Evolutionary conservation across 1,140 invertebrate species (phyloP), one percentile per base, ranked within the genome.

Genomic region (Drosophila kepulauana): DNA sequence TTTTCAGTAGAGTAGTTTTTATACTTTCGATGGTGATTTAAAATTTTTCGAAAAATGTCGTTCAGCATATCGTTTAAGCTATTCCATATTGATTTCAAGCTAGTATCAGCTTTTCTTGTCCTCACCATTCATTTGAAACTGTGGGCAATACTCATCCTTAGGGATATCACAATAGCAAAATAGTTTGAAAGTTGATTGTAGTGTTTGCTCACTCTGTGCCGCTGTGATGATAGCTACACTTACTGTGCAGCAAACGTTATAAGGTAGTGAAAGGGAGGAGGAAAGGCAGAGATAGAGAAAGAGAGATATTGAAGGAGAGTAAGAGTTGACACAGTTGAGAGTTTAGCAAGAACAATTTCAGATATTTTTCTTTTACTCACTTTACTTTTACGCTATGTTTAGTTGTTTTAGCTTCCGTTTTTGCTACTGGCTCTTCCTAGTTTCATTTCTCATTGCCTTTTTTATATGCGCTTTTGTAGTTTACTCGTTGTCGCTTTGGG

Each of bases 331-430:
- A 69, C 11, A 61, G 56, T 68, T 56, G 56, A 46, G 70, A 56
- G 33, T 38, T 11, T 25, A 64, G 54, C 65, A 66, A 51, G 30
- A 71, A 66, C 68, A 76, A 67, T 68, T 76, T 66, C 43, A 52
- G 54, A 62, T 72, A 56, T 71, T 77, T 81, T 81, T 81, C 75
- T 81, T 82, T 69, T 57, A 71, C 65, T 89, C 85, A 69, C 65
- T 89, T 76, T 79, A 67, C 62, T 89, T 8, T 81, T 68, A 69
- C 62, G 89, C 67, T 69, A 76, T 89, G 85, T 89, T 89, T 88
- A 78, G 84, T 67, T 75, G 84, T 82, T 87, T 72, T 78, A 70
- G 67, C 72, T 89, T 89, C 80, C 85, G 85, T 78, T 78, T 65
- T 69, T 74, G 63, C 75, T 68, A 64, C 62, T 63, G 65, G 35